Base-by-base conservation (phyloP, 92 coral and sea anemone genomes). In the Epizoanthus illoricatus region DNA sequence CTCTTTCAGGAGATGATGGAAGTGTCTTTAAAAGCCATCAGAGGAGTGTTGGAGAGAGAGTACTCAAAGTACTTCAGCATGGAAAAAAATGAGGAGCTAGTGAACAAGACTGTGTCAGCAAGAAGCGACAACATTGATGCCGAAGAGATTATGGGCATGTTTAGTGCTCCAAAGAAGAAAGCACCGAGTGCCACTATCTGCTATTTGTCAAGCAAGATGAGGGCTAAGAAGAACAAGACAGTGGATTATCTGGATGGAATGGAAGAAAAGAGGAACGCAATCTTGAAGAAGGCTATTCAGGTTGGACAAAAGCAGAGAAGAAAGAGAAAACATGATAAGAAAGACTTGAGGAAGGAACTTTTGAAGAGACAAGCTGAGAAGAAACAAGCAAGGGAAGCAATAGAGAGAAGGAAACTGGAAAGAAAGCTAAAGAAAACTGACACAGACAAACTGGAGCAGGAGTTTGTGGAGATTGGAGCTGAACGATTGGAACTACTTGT, bases 191-290 rank as follows among this genome's bases (percentile, higher is more conserved):
- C 74, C 43, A 69, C 74, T 4, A 18, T 69, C 74, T 36, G 45
- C 74, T 69, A 69, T 69, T 23, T 69, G 54, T 69, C 74, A 1
- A 16, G 45, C 2, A 69, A 69, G 43, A 43, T 69, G 74, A 69
- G 74, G 7, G 3, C 74, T 7, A 69, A 69, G 74, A 69, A 65
- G 40, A 65, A 65, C 13, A 21, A 10, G 33, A 65, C 70, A 15
- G 70, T 65, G 7, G 33, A 65, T 2, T 69, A 69, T 36, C 4
- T 66, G 33, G 71, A 66, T 68, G 40, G 16, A 28, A 68, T 68
- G 73, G 33, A 68, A 5, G 45, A 69, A 7, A 69, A 69, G 74
- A 69, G 74, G 74, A 69, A 69, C 0, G 45, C 43, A n/a, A 36
- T 69, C 20, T 36, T 69, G 43, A 36, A 43, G 43, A 36, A 43